Percentiles rank a stretch among this genome's conserved stretches.
Conservation (phyloP, 2,113 vertebrate genomes). For the Festucalex cinctus region DNA sequence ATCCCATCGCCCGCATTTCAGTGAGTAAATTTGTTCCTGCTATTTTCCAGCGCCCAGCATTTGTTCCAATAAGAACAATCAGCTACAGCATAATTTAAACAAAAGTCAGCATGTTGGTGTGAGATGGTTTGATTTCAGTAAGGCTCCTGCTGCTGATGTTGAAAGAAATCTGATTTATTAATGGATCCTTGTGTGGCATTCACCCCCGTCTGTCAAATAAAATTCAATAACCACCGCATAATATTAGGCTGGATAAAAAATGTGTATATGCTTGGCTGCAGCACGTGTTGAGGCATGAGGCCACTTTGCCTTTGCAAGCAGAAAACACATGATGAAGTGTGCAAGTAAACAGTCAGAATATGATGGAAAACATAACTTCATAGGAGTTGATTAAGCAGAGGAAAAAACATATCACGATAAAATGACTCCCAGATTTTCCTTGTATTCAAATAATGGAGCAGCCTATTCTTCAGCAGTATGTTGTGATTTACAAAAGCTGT, state of each 20-base stretch:
- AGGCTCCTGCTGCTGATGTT: constrained; percentile 33
- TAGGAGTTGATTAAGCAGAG: constrained; percentile 43
- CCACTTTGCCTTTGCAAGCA: constrained; percentile 35
- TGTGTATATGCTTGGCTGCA: constrained; percentile 43
- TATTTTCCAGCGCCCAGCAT: constrained; percentile 17
- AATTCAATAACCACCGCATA: constrained; percentile 43
- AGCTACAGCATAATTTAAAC: constrained; percentile 47
- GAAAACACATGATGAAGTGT: constrained; percentile 37
- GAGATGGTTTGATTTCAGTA: constrained; percentile 41
- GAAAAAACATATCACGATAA: constrained; percentile 42
- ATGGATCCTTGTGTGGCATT: constrained; percentile 39
- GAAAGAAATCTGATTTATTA: constrained; percentile 46
- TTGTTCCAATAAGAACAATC: constrained; percentile 50
- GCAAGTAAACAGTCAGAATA: constrained; percentile 51
- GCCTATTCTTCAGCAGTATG: constrained; percentile 35
- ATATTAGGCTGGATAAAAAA: constrained; percentile 32
- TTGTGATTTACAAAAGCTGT: constrained; percentile 39
- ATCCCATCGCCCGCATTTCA: background rate
- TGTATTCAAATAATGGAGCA: constrained; percentile 21
- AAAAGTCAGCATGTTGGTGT: constrained; percentile 45
- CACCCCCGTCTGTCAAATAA: constrained; percentile 18
- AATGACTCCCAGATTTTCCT: constrained; percentile 56
- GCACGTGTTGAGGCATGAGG: constrained; percentile 20
- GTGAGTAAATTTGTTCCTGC: background rate
- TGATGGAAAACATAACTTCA: constrained; percentile 47